phyloP scores from a whole-genome alignment of 2,113 vertebrate species.

The Zapus hudsonius region DNA sequence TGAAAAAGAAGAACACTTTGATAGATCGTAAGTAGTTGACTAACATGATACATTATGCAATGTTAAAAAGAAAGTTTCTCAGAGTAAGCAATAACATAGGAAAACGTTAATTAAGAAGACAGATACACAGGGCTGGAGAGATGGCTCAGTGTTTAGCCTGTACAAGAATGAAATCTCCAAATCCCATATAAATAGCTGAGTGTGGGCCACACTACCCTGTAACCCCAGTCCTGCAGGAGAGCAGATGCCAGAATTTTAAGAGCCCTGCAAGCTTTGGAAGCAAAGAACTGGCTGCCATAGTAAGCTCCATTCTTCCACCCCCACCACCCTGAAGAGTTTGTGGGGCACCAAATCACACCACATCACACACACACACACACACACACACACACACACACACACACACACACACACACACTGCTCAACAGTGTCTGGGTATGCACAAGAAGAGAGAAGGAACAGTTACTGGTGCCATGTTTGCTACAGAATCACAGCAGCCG shows the following conservation, averaged over 20 bases:
- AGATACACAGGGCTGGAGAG: background rate
- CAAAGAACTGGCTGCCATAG: no score
- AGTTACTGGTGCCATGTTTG: background rate
- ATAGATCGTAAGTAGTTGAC: background rate
- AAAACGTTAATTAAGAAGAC: constrained; percentile 22
- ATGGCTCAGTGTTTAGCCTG: no score
- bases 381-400: background rate
- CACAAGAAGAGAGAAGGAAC: background rate
- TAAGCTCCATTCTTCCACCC: no score
- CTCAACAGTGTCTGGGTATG: background rate
- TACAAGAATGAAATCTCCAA: no score
- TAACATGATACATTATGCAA: background rate
- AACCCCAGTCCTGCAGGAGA: no score
- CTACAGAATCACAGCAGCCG: background rate
- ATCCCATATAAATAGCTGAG: no score
- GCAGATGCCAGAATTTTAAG: no score
- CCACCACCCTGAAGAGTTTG: no score
- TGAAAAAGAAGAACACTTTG: constrained; percentile 79
- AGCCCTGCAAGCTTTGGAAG: no score
- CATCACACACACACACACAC: no score
- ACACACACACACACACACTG: background rate
- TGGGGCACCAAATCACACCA: no score
- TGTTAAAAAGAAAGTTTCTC: background rate
- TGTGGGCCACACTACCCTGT: no score
- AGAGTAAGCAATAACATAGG: background rate